Evolutionary conservation across 2,888 invertebrate species (phyloP).

Genomic region (Aphidoletes aphidimyza): DNA sequence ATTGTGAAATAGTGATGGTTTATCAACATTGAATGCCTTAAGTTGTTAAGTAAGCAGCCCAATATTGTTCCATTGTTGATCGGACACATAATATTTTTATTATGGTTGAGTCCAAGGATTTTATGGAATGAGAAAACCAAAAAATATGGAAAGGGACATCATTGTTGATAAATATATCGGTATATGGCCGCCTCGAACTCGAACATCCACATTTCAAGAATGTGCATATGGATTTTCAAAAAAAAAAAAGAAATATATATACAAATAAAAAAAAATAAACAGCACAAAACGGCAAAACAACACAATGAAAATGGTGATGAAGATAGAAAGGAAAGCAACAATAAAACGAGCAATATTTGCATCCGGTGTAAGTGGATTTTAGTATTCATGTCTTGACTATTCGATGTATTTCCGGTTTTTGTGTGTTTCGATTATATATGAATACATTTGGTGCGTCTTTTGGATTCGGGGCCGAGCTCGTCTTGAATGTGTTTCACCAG

Average conservation of each 20-base stretch:
- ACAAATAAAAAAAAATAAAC: neutral
- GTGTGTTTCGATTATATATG: too few species aligned
- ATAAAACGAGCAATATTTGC: conserved; percentile 45
- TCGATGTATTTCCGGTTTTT: conserved; percentile 46
- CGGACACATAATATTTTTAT: conserved; percentile 23
- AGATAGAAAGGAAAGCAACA: conserved; percentile 45
- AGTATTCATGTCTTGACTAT: conserved; percentile 46
- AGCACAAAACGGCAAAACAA: conserved; percentile 35
- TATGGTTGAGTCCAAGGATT: neutral
- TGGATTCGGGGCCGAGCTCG: neutral
- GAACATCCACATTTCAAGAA: too few species aligned
- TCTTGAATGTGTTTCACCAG: conserved; percentile 26
- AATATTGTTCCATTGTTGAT: conserved; percentile 11
- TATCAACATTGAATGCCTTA: neutral
- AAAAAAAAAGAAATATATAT: neutral
- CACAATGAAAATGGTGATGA: neutral
- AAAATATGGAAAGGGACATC: too few species aligned
- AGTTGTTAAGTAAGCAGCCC: neutral
- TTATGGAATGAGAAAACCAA: too few species aligned
- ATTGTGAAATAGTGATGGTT: neutral
- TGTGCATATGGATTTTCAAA: neutral
- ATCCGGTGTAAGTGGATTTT: conserved; percentile 51
- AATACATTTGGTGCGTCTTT: too few species aligned
- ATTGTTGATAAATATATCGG: too few species aligned
- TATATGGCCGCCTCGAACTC: too few species aligned